phyloP scores from a whole-genome alignment of 2,797 vertebrate species.

The Muraenolepis orangiensis region DNA sequence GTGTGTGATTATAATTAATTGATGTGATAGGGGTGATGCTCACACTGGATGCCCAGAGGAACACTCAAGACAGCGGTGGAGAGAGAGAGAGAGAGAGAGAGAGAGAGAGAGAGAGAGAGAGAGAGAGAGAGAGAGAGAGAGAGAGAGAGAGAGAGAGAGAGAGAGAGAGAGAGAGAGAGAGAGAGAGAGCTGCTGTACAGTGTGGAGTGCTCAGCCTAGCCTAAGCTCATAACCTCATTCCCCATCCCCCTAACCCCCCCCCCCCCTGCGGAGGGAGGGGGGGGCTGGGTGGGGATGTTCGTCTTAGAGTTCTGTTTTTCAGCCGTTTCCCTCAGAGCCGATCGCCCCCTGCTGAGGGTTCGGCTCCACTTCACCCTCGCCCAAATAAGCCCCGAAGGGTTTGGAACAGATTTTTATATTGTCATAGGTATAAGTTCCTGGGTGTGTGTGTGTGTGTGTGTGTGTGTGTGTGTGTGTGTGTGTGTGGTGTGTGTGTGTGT shows the following conservation, averaged over 20 bases:
- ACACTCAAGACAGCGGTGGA: too few relatives aligned
- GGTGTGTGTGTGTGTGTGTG: conserved; percentile 8
- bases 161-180: too few relatives aligned
- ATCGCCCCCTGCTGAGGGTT: not conserved
- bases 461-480: conserved; percentile 23
- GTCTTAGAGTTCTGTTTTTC: not conserved
- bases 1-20: not conserved
- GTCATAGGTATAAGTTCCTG: conserved; percentile 4
- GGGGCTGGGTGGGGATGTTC: not conserved
- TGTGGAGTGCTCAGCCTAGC: too few relatives aligned
- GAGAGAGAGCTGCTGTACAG: too few relatives aligned
- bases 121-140: too few relatives aligned
- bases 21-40: not conserved
- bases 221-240: too few relatives aligned
- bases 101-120: too few relatives aligned
- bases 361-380: not conserved
- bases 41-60: too few relatives aligned
- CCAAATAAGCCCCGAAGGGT: conserved; percentile 1
- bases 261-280: too few relatives aligned
- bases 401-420: not conserved
- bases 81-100: too few relatives aligned
- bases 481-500: conserved; percentile 12
- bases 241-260: too few relatives aligned
- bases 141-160: too few relatives aligned
- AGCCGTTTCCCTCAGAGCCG: not conserved